Percentiles rank a stretch among this genome's conserved stretches.
phyloP scores from a whole-genome alignment of 2,797 vertebrate species.

The Sebastes kiyomatsui region DNA sequence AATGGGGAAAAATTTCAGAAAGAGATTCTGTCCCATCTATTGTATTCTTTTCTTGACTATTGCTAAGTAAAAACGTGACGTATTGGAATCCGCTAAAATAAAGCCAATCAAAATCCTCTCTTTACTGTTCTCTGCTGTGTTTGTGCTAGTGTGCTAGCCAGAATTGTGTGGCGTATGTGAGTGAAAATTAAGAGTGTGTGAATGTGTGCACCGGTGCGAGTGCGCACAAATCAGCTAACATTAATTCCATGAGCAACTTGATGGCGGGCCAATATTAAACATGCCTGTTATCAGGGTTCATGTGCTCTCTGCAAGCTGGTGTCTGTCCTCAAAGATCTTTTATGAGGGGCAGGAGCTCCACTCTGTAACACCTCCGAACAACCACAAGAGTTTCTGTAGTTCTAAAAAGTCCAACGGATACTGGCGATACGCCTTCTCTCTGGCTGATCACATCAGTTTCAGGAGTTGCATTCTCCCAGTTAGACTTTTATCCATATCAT shows the following conservation, averaged over 20 bases:
- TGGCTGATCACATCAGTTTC: background rate
- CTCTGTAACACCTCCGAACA: conserved; percentile 4
- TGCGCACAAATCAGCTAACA: conserved; percentile 20
- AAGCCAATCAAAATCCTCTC: background rate
- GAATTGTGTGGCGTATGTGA: background rate
- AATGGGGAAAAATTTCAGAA: background rate
- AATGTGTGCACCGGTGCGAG: background rate
- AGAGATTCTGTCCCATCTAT: background rate
- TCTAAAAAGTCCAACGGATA: background rate
- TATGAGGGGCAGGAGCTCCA: background rate
- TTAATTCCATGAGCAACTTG: conserved; percentile 13
- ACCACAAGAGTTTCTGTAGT: background rate
- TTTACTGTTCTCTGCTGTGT: background rate
- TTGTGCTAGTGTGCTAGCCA: background rate
- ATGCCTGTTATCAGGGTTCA: background rate
- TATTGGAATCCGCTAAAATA: background rate
- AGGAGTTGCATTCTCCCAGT: background rate
- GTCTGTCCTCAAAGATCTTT: background rate
- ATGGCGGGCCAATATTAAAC: conserved; percentile 17
- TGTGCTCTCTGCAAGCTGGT: background rate
- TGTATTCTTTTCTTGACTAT: too few species aligned
- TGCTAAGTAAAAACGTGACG: background rate
- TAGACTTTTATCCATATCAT: background rate
- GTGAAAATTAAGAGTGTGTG: background rate
- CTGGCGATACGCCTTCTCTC: background rate